phyloP scores from a whole-genome alignment of 2,797 vertebrate species.

The Oreochromis mossambicus region DNA sequence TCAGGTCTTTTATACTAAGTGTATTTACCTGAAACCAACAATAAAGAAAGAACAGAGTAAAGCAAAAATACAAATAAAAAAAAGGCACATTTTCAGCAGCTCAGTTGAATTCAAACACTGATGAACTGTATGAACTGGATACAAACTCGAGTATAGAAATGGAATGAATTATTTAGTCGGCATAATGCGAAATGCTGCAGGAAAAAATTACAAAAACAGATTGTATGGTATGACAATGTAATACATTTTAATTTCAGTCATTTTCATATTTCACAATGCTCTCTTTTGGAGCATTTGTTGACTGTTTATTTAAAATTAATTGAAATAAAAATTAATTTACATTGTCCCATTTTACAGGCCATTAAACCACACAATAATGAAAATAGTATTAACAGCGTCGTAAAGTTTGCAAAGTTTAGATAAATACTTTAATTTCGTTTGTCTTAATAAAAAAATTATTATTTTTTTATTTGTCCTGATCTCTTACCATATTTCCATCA shows the following conservation, averaged over 20 bases:
- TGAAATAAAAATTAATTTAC: background rate
- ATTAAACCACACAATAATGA: background rate
- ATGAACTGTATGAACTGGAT: background rate
- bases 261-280: background rate
- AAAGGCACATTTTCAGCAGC: background rate
- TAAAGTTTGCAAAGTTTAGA: background rate
- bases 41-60: background rate
- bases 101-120: background rate
- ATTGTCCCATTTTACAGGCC: background rate
- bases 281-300: background rate
- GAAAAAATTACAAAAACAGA: background rate
- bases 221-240: background rate
- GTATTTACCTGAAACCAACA: background rate
- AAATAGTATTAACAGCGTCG: background rate
- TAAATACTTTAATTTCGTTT: background rate
- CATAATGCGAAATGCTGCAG: background rate
- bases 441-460: background rate
- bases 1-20: background rate
- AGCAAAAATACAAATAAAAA: background rate
- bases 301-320: background rate
- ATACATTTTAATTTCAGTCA: background rate
- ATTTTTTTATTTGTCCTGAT: background rate
- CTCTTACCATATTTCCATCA: background rate
- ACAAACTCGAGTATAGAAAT: background rate
- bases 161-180: background rate